Base-by-base conservation (phyloP, 1,140 invertebrate genomes). In the Theocolax elegans region DNA sequence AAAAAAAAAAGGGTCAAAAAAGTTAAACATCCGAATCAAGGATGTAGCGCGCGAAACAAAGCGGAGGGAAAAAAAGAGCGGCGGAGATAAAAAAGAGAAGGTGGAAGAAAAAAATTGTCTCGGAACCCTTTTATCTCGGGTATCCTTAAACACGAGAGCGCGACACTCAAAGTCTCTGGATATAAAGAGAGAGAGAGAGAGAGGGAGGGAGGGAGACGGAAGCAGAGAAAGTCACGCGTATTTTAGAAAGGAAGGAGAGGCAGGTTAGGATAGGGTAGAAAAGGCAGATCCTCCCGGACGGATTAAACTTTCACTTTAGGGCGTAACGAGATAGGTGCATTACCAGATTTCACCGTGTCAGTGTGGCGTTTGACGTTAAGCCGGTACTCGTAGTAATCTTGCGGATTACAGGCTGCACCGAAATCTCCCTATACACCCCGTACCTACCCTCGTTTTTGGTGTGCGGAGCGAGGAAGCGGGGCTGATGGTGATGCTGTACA, bases 341-440 rank as follows among this genome's bases (percentile, higher is more conserved):
- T 69, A 66, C 60, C 62, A 66, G 60, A 73, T 69, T 73, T 73
- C 53, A 69, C 51, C 71, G 59, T 68, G 59, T 64, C 66, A 72
- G 67, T 65, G 69, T 66, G 51, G 58, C 62, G 64, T 72, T 72
- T 67, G 64, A 74, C 59, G 64, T 64, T 72, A 72, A 74, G 63
- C 73, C 62, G 64, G 58, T 74, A 67, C 72, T 74, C 64, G 63
- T 62, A 64, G 68, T 74, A 74, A 74, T 74, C 72, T 71, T 51
- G 35, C 31, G 68, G 68, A 71, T 74, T 74, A 71, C 72, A 73
- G 53, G 40, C 17, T 64, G 23, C n/a, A 15, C 60, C 35, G 19
- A 66, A 63, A 56, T 53, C 44, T 3, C 4, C 38, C 19, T 60
- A 35, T 6, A 35, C 35, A 2, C 25, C 27, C 25, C 12, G 2